Percentiles rank a stretch among this genome's conserved stretches.
These are phyloP conservation scores for Tetramorium alpestre DNA, from an alignment of 1,140 invertebrate genomes.

Conservation along the genomic window DNA sequence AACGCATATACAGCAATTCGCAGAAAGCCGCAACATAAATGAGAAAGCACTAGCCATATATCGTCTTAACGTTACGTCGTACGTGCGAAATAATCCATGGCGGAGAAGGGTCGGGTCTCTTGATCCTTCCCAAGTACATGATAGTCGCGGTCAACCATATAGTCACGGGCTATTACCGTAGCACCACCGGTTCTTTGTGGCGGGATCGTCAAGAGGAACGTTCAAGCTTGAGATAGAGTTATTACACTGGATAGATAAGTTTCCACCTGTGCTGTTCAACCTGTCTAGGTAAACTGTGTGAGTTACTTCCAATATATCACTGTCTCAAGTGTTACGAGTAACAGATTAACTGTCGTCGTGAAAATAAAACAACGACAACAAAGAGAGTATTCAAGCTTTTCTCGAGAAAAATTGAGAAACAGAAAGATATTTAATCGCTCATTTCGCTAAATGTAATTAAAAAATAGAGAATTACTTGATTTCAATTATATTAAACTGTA, in stretches of 20 bases:
- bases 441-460: neutral
- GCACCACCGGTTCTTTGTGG: slow-evolving; percentile 67
- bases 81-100: slow-evolving; percentile 53
- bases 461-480: neutral
- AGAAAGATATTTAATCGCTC: neutral
- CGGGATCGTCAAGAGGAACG: slow-evolving; percentile 67
- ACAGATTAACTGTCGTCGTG: neutral
- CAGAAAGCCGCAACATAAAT: slow-evolving; percentile 47
- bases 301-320: slow-evolving; percentile 21
- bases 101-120: slow-evolving; percentile 26
- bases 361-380: neutral
- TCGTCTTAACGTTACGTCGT: neutral
- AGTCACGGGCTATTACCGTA: slow-evolving; percentile 72
- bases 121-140: slow-evolving; percentile 52
- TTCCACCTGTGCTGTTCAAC: slow-evolving; percentile 68
- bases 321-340: neutral
- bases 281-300: slow-evolving; percentile 48
- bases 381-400: neutral
- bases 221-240: slow-evolving; percentile 65
- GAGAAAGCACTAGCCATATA: slow-evolving; percentile 13
- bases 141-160: slow-evolving; percentile 69
- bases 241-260: slow-evolving; percentile 66
- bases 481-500: neutral
- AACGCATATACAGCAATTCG: slow-evolving; percentile 30
- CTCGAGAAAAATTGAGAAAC: neutral